Conservation (phyloP, 1,140 invertebrate genomes). For the Trichomalopsis sarcophagae region DNA sequence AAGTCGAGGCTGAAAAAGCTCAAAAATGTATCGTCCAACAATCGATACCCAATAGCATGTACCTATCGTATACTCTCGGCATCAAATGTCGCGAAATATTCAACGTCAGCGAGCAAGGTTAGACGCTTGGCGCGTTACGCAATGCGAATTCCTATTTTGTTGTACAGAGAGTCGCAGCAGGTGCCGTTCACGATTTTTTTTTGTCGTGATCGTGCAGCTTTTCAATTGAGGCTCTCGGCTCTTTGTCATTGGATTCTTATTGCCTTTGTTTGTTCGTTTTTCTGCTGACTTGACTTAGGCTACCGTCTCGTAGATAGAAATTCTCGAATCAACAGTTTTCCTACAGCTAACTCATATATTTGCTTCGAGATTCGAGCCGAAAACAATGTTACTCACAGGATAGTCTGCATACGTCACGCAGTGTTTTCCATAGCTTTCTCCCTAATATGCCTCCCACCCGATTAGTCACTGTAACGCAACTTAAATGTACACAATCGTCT, state of each 20-base stretch:
- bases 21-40: too few relatives aligned
- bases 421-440: background rate
- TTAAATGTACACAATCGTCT: constrained; percentile 29
- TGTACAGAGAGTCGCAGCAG: background rate
- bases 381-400: background rate
- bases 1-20: too few relatives aligned
- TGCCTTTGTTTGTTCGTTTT: too few relatives aligned
- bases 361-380: background rate
- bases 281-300: too few relatives aligned
- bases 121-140: background rate
- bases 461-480: constrained; percentile 14
- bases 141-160: constrained; percentile 13
- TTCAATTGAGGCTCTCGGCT: background rate
- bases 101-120: constrained; percentile 8
- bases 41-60: too few relatives aligned
- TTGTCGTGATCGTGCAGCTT: background rate
- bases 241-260: background rate
- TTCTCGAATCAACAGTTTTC: too few relatives aligned
- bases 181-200: background rate
- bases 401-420: background rate
- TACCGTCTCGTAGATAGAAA: background rate
- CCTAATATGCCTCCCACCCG: background rate
- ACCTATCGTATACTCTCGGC: too few relatives aligned
- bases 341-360: too few relatives aligned
- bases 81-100: constrained; percentile 5